Evolutionary conservation across 2,113 vertebrate species (phyloP).

Genomic region (Polypterus senegalus): DNA sequence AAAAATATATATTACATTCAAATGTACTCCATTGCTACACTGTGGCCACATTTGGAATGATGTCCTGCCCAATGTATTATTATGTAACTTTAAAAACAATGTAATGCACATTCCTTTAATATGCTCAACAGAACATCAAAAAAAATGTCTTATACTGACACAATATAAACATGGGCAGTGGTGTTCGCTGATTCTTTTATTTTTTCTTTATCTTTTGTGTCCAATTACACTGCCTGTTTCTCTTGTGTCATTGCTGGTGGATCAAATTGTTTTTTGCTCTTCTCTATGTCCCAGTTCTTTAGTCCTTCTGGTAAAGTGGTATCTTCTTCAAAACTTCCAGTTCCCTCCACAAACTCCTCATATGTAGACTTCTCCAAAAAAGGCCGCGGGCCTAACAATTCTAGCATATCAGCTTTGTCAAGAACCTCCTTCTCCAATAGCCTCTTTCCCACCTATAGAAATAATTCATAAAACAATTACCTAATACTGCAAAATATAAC

Average conservation of each 20-base stretch:
- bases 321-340: slow-evolving; percentile 44
- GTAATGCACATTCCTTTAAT: too few species aligned
- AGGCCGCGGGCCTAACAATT: slow-evolving; percentile 36
- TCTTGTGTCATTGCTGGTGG: slow-evolving; percentile 11
- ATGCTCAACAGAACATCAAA: too few species aligned
- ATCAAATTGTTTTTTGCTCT: slow-evolving; percentile 8
- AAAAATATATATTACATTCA: too few species aligned
- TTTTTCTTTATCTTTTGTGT: background rate
- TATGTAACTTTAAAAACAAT: too few species aligned
- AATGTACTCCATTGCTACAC: too few species aligned
- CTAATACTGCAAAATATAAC: background rate
- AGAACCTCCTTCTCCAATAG: slow-evolving; percentile 48
- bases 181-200: too few species aligned
- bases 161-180: too few species aligned
- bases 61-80: too few species aligned
- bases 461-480: background rate
- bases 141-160: too few species aligned
- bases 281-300: slow-evolving; percentile 38
- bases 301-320: slow-evolving; percentile 36
- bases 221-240: slow-evolving; percentile 18
- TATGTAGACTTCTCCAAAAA: slow-evolving; percentile 40
- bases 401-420: slow-evolving; percentile 40
- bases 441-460: slow-evolving; percentile 33
- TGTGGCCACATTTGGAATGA: too few species aligned
- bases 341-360: slow-evolving; percentile 46